These are phyloP conservation scores for Drosophila suboccidentalis DNA, from an alignment of 2,888 invertebrate species.

Conservation along the genomic window DNA sequence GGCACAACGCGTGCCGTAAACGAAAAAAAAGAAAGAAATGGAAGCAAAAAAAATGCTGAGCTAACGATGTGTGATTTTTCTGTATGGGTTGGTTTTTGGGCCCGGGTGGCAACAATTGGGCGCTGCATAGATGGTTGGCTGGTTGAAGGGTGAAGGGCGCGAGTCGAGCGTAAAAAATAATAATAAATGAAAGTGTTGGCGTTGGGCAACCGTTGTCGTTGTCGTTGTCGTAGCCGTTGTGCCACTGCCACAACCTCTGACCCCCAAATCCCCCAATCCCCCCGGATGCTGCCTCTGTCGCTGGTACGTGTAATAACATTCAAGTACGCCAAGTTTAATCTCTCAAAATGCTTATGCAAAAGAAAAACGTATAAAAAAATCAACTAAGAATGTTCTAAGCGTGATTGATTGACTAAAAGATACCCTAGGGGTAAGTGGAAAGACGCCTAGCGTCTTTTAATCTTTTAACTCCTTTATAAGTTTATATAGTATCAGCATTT, in stretches of 20 bases:
- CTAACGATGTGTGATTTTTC: slow-evolving; percentile 79
- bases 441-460: not conserved
- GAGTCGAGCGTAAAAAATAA: slow-evolving; percentile 76
- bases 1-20: slow-evolving; percentile 57
- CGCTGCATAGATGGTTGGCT: slow-evolving; percentile 34
- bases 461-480: not conserved
- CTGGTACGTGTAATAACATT: slow-evolving; percentile 77
- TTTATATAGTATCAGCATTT: not conserved
- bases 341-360: slow-evolving; percentile 79
- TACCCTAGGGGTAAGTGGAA: not conserved
- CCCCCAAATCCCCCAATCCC: not conserved
- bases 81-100: slow-evolving; percentile 67
- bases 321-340: slow-evolving; percentile 80
- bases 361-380: slow-evolving; percentile 61
- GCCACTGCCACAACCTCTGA: slow-evolving; percentile 24
- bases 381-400: slow-evolving; percentile 4
- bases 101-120: slow-evolving; percentile 68
- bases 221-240: slow-evolving; percentile 25
- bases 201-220: slow-evolving; percentile 56
- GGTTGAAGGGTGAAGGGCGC: slow-evolving; percentile 31
- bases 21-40: slow-evolving; percentile 28
- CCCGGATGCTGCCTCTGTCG: slow-evolving; percentile 22
- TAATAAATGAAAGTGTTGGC: slow-evolving; percentile 80
- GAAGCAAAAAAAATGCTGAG: slow-evolving; percentile 66
- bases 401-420: not conserved